Base-by-base conservation (phyloP, 2,888 invertebrate genomes). In the Lepidochrysops patricia region DNA sequence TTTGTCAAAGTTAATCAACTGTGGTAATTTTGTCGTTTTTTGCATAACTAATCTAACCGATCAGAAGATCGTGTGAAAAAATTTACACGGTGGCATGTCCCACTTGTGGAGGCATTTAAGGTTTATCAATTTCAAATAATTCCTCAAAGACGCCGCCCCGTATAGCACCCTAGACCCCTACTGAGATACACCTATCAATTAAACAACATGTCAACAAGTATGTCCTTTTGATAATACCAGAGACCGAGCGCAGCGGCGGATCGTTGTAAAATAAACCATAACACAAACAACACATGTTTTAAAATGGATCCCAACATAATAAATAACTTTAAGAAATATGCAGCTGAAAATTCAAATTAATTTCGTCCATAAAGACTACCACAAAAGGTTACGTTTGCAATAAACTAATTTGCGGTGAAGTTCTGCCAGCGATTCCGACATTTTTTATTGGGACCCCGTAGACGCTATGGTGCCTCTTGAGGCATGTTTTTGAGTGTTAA, bases 141-240 rank as follows among this genome's bases (percentile, higher is more conserved):
- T 83, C 80, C 78, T 75, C 82, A 89, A 89, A 88, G 84, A 75
- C 68, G 74, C 88, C 88, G 88, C 82, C 77, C 72, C 77, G 75
- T 77, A 79, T 82, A 80, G 72, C 73, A 71, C 82, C 77, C 76
- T 77, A 80, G 80, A 80, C 82, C 84, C 89, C 88, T 81, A 75
- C 85, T 70, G 89, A 70, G 89, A 82, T 84, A 80, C 83, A 83
- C 87, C 87, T 81, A 88, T 89, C 89, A 89, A 89, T 89, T 88
- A 89, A 87, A 88, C 82, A 87, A 87, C 87, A 86, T 89, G 88
- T 89, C 89, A 89, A 89, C 89, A 88, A 88, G 86, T 89, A 77
- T 83, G 87, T 86, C 84, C 82, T 83, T n/a, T 85, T 80, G 79
- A 82, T 82, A 84, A 80, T 73, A 75, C 75, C 73, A 74, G 75